These are phyloP conservation scores for Mesorhabditis spiculigera DNA, from an alignment of 2,888 invertebrate genomes.

Conservation along the genomic window DNA sequence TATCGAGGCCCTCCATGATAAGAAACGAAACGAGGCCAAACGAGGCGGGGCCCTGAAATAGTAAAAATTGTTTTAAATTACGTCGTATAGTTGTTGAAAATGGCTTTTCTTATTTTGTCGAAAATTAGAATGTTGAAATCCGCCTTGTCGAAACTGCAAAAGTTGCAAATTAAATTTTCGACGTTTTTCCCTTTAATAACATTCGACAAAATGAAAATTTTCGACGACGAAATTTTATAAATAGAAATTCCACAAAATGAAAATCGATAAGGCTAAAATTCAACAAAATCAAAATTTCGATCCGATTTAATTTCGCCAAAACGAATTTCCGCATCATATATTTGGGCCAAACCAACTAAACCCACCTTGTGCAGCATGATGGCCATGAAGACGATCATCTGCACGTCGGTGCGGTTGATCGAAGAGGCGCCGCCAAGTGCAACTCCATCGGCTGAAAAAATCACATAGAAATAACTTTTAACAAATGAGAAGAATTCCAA, in stretches of 20 bases:
- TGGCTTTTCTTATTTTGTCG: no score
- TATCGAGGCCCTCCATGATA: slow-evolving; percentile 85
- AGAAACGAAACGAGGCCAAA: slow-evolving; percentile 97
- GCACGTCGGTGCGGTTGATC: slow-evolving; percentile 90
- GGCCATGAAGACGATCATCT: slow-evolving; percentile 93
- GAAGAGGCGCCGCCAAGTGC: slow-evolving; percentile 97
- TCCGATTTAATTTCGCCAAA: no score
- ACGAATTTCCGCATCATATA: no score
- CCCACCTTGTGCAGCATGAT: slow-evolving; percentile 93
- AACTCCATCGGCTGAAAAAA: slow-evolving; percentile 80
- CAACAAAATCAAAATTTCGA: no score
- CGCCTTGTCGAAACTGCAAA: no score
- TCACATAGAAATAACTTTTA: background rate
- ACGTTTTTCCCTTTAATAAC: no score
- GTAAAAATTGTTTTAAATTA: slow-evolving; percentile 11
- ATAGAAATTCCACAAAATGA: no score
- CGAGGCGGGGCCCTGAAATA: slow-evolving; percentile 82
- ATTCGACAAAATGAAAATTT: background rate
- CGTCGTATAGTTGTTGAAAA: no score
- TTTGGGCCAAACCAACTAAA: background rate
- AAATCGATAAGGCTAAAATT: no score
- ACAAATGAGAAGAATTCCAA: background rate
- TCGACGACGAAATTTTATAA: background rate
- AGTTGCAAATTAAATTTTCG: no score
- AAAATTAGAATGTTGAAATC: no score